Conservation (phyloP, 2,797 vertebrate genomes). For the Poeciliopsis presidionis region DNA sequence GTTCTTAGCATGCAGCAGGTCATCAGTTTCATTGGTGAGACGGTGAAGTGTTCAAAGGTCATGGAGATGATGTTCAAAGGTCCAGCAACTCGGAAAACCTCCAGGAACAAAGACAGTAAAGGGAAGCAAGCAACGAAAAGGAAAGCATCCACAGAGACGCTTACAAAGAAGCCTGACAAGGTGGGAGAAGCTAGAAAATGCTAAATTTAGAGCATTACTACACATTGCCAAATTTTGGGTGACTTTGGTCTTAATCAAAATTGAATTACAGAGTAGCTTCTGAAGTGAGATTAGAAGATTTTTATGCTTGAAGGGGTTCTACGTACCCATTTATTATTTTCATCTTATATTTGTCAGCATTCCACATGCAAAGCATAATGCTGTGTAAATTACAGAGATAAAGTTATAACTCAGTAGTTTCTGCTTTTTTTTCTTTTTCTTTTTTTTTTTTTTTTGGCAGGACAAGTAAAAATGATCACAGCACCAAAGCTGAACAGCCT, state of each 20-base stretch:
- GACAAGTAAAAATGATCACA: slow-evolving; percentile 65
- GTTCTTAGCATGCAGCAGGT: slow-evolving; percentile 88
- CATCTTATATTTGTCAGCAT: slow-evolving; percentile 14
- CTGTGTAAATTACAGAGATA: background rate
- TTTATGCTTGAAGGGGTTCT: background rate
- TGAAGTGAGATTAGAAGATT: background rate
- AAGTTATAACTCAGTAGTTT: slow-evolving; percentile 31
- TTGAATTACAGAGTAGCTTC: background rate
- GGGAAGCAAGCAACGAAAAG: slow-evolving; percentile 74
- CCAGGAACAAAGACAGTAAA: slow-evolving; percentile 73
- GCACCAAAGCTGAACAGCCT: slow-evolving; percentile 48
- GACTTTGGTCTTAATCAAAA: background rate
- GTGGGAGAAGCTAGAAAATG: slow-evolving; percentile 71
- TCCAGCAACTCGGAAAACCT: slow-evolving; percentile 69
- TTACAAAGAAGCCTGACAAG: slow-evolving; percentile 79
- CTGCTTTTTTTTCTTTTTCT: slow-evolving; percentile 29
- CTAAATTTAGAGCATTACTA: background rate
- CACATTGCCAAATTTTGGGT: background rate
- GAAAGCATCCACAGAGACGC: slow-evolving; percentile 72
- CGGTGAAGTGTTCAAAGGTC: slow-evolving; percentile 83
- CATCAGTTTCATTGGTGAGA: slow-evolving; percentile 85
- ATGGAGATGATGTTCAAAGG: slow-evolving; percentile 83
- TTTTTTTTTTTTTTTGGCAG: slow-evolving; percentile 4
- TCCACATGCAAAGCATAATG: slow-evolving; percentile 6
- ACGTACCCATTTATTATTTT: background rate